Conservation (phyloP, 2,888 invertebrate species). For the Cremastobaeus sp. region DNA sequence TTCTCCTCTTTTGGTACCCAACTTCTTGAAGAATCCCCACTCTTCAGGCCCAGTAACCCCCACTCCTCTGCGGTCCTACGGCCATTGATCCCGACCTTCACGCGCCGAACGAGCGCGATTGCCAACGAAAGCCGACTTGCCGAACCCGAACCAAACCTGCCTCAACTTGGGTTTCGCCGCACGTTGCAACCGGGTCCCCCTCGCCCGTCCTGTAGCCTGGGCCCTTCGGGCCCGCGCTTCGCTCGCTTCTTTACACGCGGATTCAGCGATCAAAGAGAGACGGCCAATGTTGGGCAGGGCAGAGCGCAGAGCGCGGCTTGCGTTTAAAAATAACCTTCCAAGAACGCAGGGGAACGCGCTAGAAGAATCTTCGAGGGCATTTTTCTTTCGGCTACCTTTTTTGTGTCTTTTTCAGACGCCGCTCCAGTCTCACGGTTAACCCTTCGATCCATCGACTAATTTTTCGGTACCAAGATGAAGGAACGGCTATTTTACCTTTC, state of each 20-base stretch:
- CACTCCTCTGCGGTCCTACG: conserved; percentile 72
- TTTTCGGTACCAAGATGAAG: conserved; percentile 27
- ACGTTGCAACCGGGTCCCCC: conserved; percentile 53
- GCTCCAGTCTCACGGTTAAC: conserved; percentile 36
- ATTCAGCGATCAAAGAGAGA: conserved; percentile 13
- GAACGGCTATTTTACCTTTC: background rate
- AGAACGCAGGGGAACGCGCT: conserved; percentile 62
- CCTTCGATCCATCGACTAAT: conserved; percentile 35
- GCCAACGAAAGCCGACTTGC: conserved; percentile 75
- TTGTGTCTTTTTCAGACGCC: conserved; percentile 46
- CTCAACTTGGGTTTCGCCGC: conserved; percentile 68
- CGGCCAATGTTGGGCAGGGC: conserved; percentile 56
- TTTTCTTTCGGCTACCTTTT: conserved; percentile 43
- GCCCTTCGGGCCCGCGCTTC: conserved; percentile 31
- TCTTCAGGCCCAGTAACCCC: conserved; percentile 44
- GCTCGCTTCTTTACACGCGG: conserved; percentile 28
- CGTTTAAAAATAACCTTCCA: conserved; percentile 69
- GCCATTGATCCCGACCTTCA: conserved; percentile 79
- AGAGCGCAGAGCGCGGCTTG: conserved; percentile 44
- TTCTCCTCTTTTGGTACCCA: conserved; percentile 76
- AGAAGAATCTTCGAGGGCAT: conserved; percentile 55
- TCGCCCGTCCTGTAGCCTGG: conserved; percentile 31
- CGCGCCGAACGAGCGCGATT: conserved; percentile 78
- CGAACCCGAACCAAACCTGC: conserved; percentile 76
- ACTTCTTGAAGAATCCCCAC: conserved; percentile 66